Conservation (phyloP, 2,113 vertebrate species). For the Clarias batrachus region DNA sequence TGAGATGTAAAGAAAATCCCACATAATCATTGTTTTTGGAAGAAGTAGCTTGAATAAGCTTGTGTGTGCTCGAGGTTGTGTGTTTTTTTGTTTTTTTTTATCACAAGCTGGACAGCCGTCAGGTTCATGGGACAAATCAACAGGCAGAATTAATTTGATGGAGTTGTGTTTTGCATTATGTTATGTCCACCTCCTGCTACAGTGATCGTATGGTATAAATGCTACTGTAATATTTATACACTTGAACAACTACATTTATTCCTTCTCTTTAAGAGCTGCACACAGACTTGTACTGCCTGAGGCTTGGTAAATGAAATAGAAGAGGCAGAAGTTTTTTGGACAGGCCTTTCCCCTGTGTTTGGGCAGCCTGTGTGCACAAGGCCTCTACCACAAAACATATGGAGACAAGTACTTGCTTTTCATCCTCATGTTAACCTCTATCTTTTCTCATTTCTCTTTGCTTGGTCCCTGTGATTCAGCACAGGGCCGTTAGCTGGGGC, state of each 20-base stretch:
- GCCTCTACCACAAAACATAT: constrained; percentile 50
- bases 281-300: constrained; percentile 40
- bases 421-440: neutral
- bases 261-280: constrained; percentile 31
- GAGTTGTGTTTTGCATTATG: constrained; percentile 10
- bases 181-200: constrained; percentile 9
- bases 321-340: constrained; percentile 31
- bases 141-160: constrained; percentile 11
- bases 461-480: constrained; percentile 29
- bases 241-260: constrained; percentile 32
- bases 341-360: constrained; percentile 24
- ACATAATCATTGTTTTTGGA: constrained; percentile 18
- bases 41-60: constrained; percentile 3
- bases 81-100: neutral
- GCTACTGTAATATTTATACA: constrained; percentile 47
- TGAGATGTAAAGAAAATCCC: neutral
- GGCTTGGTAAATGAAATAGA: constrained; percentile 46
- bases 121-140: constrained; percentile 31
- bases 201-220: constrained; percentile 32
- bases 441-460: neutral
- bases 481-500: constrained; percentile 7
- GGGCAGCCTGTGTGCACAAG: constrained; percentile 17
- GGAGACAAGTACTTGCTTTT: constrained; percentile 42
- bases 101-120: constrained; percentile 29
- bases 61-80: constrained; percentile 1